Evolutionary conservation across 2,113 vertebrate species (phyloP), one percentile per base, ranked within the genome.

Genomic region (Empidonax alnorum): DNA sequence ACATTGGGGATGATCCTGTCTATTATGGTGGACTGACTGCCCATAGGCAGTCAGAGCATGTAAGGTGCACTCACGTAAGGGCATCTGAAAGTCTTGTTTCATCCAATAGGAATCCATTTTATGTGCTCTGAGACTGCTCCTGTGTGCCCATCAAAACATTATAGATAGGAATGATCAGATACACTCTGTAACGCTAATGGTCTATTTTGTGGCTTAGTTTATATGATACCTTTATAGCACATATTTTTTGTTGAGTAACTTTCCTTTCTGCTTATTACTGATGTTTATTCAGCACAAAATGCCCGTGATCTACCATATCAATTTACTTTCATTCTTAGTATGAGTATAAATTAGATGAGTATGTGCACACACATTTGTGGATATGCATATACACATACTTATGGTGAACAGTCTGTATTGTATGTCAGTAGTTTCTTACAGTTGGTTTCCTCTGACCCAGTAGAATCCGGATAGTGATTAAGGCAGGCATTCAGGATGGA

Each of bases 1-100:
- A 21, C 0, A 0, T 14, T 30, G 37, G 41, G 56, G 31, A 14
- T 63, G n/a, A 24, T 63, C 9, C 18, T 1, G 0, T 68, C 42
- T 82, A 0, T 56, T 76, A 37, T 44, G 75, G 19, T 1, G 3
- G 53, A 30, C 42, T 0, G 3, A 39, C 33, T 89, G 61, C n/a
- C 59, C 4, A 0, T 4, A 14, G 75, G 47, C 61, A 41, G 20
- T 49, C 5, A 7, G 22, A 49, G 23, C 52, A 7, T 10, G 10
- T 41, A 22, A 61, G 7, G 27, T 66, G 19, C 4, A 4, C 22
- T 63, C 35, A 20, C 42, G 39, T 41, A 41, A 10, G 47, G 12
- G 24, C 44, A 24, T 35, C 44, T 83, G 39, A 25, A 81, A 53
- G n/a, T 75, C 83, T 65, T 35, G 1, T 55, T 92, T 90, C 20